Conservation (phyloP, 2,113 vertebrate species). For the Scolopax mira region DNA sequence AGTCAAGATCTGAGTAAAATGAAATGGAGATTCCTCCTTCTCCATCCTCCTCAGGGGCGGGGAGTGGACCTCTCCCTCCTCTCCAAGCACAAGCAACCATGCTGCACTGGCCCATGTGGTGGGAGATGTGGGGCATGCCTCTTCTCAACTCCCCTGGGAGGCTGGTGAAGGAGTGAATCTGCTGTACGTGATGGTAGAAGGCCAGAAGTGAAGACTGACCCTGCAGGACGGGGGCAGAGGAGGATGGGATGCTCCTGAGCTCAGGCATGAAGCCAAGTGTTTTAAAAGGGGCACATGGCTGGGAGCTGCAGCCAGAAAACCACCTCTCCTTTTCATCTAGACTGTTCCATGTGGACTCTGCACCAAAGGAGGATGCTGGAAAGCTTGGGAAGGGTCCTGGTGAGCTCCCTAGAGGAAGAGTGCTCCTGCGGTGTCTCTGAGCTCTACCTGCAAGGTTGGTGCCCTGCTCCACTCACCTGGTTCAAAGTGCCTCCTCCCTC, state of each 20-base stretch:
- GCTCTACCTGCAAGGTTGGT: conserved; percentile 20
- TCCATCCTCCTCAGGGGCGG: neutral
- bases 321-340: neutral
- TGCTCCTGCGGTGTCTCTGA: neutral
- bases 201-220: neutral
- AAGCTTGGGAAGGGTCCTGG: neutral
- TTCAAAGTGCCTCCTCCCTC: neutral
- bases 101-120: neutral
- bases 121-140: neutral
- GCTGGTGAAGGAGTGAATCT: neutral
- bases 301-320: neutral
- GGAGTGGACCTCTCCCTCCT: neutral
- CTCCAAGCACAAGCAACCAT: neutral
- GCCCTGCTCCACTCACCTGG: rapidly evolving
- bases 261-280: neutral
- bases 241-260: neutral
- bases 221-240: neutral
- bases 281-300: neutral
- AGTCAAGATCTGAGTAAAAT: neutral
- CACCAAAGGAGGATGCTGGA: neutral
- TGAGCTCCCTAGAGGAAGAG: neutral
- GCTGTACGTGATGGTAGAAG: neutral
- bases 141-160: neutral
- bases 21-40: neutral
- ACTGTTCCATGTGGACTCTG: conserved; percentile 34